phyloP scores from a whole-genome alignment of 2,888 invertebrate genomes.

The Ectemnius lituratus region DNA sequence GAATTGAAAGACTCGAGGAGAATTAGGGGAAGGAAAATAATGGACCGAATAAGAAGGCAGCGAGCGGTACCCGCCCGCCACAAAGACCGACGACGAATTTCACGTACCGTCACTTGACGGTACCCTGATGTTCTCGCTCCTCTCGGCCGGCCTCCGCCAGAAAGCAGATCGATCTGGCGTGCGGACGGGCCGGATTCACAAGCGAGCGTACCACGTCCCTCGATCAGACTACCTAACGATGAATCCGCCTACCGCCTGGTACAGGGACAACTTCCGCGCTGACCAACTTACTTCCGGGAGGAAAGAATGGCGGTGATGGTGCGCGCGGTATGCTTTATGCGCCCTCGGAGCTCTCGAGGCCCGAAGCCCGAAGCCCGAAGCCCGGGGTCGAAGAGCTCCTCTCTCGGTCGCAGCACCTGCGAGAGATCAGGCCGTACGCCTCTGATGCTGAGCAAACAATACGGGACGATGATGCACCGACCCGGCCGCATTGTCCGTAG shows the following conservation, averaged over 20 bases:
- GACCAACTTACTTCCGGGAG: slow-evolving; percentile 32
- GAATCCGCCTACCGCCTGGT: background rate
- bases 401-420: slow-evolving; percentile 62
- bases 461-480: slow-evolving; percentile 71
- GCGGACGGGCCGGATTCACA: slow-evolving; percentile 20
- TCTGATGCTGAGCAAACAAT: slow-evolving; percentile 67
- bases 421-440: slow-evolving; percentile 60
- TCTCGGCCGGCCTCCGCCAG: slow-evolving; percentile 27
- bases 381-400: slow-evolving; percentile 36
- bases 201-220: slow-evolving; percentile 30
- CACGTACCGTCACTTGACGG: slow-evolving; percentile 20
- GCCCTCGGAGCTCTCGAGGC: slow-evolving; percentile 35
- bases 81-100: slow-evolving; percentile 2
- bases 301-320: background rate
- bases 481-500: slow-evolving; percentile 66
- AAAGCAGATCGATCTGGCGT: slow-evolving; percentile 27
- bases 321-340: background rate
- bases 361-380: slow-evolving; percentile 40
- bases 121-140: slow-evolving; percentile 24
- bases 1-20: slow-evolving; percentile 52
- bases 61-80: background rate
- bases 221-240: background rate
- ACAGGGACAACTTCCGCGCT: slow-evolving; percentile 7
- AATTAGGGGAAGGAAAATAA: slow-evolving; percentile 55
- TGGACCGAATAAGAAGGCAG: slow-evolving; percentile 41